A percentile compares a stretch with the other conserved stretches of the same genome.
Evolutionary conservation across 2,113 vertebrate genomes (phyloP).

Genomic region (cattle (Bos taurus)): DNA sequence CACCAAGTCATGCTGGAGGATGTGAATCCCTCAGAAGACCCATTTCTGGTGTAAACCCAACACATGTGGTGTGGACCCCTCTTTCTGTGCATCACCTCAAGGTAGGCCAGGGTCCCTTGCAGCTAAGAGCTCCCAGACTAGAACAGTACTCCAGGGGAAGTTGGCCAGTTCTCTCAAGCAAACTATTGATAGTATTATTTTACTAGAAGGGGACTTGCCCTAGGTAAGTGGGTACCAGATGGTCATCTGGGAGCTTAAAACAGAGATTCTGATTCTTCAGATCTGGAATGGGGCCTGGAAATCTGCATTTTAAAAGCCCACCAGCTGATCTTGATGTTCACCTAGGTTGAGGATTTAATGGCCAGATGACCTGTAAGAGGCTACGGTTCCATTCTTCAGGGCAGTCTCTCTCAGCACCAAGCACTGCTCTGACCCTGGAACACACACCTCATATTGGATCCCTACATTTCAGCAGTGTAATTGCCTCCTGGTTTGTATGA

Average conservation of each 20-base stretch:
- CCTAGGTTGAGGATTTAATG: not conserved
- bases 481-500: not conserved
- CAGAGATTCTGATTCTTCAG: not conserved
- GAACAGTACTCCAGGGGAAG: not conserved
- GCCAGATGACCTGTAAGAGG: not conserved
- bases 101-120: too few species aligned
- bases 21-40: not conserved
- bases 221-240: not conserved
- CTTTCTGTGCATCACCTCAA: not conserved
- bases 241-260: not conserved
- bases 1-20: not conserved
- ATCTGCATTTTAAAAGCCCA: not conserved
- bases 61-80: too few species aligned
- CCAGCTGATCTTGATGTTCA: not conserved
- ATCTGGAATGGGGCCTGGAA: not conserved
- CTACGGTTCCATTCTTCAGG: not conserved
- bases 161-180: not conserved
- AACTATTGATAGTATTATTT: not conserved
- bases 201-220: not conserved
- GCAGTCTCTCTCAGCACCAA: not conserved
- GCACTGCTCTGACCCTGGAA: not conserved
- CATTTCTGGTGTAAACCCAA: not conserved
- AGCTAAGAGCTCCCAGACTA: not conserved
- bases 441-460: rapidly evolving
- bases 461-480: not conserved